A percentile compares a stretch with the other conserved stretches of the same genome.
These are phyloP conservation scores for Chrysomela aeneicollis DNA, from an alignment of 2,888 invertebrate genomes.

Conservation along the genomic window DNA sequence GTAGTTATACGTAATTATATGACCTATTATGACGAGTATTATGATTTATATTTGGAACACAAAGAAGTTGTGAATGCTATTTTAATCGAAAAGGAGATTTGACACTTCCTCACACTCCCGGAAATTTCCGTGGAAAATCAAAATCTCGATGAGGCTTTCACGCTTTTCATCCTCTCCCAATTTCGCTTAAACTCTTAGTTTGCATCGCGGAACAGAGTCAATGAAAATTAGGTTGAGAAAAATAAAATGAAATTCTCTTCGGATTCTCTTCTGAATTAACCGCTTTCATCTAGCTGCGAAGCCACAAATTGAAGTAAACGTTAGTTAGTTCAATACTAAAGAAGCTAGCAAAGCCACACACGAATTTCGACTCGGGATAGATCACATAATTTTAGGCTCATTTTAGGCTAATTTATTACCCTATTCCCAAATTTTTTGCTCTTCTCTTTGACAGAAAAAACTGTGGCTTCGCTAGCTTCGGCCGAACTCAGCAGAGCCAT, in stretches of 20 bases:
- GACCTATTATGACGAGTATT: no score
- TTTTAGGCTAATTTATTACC: no score
- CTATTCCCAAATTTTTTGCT: no score
- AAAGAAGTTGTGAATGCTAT: neutral
- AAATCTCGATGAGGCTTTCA: neutral
- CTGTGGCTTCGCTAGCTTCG: no score
- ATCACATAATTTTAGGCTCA: no score
- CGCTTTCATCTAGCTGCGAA: neutral
- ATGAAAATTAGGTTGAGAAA: slow-evolving; percentile 8
- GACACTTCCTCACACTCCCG: neutral
- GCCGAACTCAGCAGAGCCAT: no score
- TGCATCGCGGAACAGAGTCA: slow-evolving; percentile 2
- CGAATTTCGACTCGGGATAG: no score
- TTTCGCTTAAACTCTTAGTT: slow-evolving; percentile 7
- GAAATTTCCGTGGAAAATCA: neutral
- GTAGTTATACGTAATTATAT: no score
- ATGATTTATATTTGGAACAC: no score
- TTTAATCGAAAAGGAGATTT: neutral
- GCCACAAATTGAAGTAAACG: neutral
- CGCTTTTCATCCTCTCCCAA: neutral
- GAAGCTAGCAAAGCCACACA: no score
- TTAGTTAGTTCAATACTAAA: no score
- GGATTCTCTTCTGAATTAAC: slow-evolving; percentile 1
- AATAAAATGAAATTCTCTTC: neutral
- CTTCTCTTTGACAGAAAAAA: no score